Conservation (phyloP, 1,140 invertebrate species). For the Plodia interpunctella region DNA sequence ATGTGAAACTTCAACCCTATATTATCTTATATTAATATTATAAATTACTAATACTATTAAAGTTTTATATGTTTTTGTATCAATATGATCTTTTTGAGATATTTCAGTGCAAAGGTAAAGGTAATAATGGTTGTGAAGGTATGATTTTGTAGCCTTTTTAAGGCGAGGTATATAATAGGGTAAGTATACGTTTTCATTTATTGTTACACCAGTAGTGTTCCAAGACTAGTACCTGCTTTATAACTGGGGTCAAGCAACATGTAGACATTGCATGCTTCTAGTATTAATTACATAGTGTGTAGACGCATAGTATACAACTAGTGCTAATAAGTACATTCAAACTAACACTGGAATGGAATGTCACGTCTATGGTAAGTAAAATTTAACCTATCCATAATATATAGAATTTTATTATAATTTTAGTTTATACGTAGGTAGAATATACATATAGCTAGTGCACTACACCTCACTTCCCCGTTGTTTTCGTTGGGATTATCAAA, state of each 20-base stretch:
- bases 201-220: slow-evolving; percentile 20
- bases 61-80: slow-evolving; percentile 48
- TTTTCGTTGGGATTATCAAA: background rate
- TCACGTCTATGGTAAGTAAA: slow-evolving; percentile 45
- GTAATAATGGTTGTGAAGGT: slow-evolving; percentile 53
- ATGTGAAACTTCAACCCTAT: slow-evolving; percentile 73
- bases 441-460: slow-evolving; percentile 30
- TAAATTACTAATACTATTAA: slow-evolving; percentile 69
- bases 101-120: slow-evolving; percentile 68
- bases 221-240: slow-evolving; percentile 32
- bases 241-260: slow-evolving; percentile 40
- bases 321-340: slow-evolving; percentile 17
- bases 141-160: slow-evolving; percentile 56
- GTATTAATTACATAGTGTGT: background rate
- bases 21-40: slow-evolving; percentile 70
- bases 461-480: slow-evolving; percentile 26
- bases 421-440: slow-evolving; percentile 26
- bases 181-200: slow-evolving; percentile 49
- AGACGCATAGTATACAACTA: slow-evolving; percentile 5
- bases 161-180: slow-evolving; percentile 64
- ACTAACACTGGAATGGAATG: slow-evolving; percentile 38
- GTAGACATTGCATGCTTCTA: slow-evolving; percentile 49
- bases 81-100: slow-evolving; percentile 45
- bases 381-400: slow-evolving; percentile 28
- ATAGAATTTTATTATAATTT: slow-evolving; percentile 26